phyloP scores from a whole-genome alignment of 2,888 invertebrate genomes.

The Caenorhabditis wallacei region DNA sequence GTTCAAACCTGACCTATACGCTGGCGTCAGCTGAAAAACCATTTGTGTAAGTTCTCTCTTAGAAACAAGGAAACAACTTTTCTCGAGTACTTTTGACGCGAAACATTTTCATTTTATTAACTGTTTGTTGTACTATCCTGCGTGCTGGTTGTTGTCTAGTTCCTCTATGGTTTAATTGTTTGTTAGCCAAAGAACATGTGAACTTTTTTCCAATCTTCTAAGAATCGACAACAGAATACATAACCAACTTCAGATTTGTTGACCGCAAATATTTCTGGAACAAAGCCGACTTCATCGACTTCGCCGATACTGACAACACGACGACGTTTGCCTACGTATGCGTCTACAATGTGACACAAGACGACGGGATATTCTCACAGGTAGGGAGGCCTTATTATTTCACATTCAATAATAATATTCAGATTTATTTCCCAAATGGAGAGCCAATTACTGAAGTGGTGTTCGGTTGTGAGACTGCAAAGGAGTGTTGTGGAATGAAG shows the following conservation, averaged over 20 bases:
- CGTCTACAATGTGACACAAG: conserved; percentile 39
- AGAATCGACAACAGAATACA: too few relatives aligned
- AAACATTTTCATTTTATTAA: conserved; percentile 1
- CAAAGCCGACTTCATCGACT: conserved; percentile 24
- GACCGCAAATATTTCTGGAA: conserved; percentile 55
- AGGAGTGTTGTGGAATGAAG: conserved; percentile 65
- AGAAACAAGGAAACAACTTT: conserved; percentile 25
- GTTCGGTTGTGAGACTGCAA: conserved; percentile 59
- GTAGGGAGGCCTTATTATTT: not conserved
- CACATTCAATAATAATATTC: not conserved
- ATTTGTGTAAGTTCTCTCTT: conserved; percentile 43
- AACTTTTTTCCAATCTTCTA: not conserved
- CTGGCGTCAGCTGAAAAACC: conserved; percentile 46
- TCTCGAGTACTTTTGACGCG: conserved; percentile 33
- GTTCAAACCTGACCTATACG: conserved; percentile 51
- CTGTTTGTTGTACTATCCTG: conserved; percentile 57
- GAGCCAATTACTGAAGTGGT: conserved; percentile 26
- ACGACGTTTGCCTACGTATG: conserved; percentile 36
- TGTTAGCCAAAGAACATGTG: conserved; percentile 18
- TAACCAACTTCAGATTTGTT: conserved; percentile 62
- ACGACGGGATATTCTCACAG: conserved; percentile 37
- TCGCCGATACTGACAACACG: conserved; percentile 36
- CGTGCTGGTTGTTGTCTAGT: conserved; percentile 22
- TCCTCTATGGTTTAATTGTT: conserved; percentile 4
- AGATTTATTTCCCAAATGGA: conserved; percentile 53